Percentiles rank a stretch among this genome's conserved stretches.
Conservation (phyloP, 37 sponge, comb jelly and placozoan genomes). For the Diacarnus erythraeanus region DNA sequence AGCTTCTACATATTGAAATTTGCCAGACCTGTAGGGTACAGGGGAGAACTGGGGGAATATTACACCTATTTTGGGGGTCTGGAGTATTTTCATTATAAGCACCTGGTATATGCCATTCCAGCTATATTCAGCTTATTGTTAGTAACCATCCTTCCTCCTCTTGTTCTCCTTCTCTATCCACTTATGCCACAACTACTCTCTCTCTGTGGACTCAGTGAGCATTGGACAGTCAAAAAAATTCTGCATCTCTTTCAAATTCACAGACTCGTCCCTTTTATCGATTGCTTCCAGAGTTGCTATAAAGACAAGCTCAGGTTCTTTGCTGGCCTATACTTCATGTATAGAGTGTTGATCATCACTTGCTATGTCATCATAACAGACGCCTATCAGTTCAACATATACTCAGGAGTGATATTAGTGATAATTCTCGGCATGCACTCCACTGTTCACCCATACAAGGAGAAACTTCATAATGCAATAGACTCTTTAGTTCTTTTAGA, state of each 20-base stretch:
- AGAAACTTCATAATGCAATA: not conserved
- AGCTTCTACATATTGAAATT: not conserved
- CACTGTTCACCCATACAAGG: conserved; percentile 9
- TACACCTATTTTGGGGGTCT: conserved; percentile 26
- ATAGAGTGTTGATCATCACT: conserved; percentile 1
- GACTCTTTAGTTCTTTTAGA: conserved; percentile 2
- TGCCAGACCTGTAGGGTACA: not conserved
- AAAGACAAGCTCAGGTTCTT: conserved; percentile 24
- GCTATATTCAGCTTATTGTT: not conserved
- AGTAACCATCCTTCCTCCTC: conserved; percentile 9
- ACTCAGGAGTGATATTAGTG: not conserved
- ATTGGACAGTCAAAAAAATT: not conserved
- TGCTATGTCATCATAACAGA: not conserved
- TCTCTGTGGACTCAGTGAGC: conserved; percentile 15
- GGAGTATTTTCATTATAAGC: not conserved
- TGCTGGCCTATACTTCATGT: conserved; percentile 29
- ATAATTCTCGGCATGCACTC: conserved; percentile 13
- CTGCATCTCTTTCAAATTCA: not conserved
- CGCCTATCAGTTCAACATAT: not conserved
- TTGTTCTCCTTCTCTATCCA: conserved; percentile 16
- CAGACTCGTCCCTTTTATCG: conserved; percentile 19
- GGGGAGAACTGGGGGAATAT: not conserved
- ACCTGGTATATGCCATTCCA: conserved; percentile 26
- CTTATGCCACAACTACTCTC: not conserved
- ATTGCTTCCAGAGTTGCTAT: conserved; percentile 24